Percentiles rank a stretch among this genome's conserved stretches.
Evolutionary conservation across 2,888 invertebrate species (phyloP).

Genomic region (Xylota segnis): DNA sequence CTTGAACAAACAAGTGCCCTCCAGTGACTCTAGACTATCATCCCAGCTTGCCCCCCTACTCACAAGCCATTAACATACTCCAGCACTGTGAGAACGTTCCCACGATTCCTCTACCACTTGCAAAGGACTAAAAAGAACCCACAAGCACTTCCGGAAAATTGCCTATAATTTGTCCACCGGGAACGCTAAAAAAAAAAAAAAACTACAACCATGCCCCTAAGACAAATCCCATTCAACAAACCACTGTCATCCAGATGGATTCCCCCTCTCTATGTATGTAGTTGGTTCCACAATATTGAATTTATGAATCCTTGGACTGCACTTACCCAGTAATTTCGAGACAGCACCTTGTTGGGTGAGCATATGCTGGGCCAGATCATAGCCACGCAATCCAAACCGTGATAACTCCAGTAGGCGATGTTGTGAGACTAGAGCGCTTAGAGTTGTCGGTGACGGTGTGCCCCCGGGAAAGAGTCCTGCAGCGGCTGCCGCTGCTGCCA

Average conservation of each 20-base stretch:
- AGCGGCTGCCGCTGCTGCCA: constrained; percentile 82
- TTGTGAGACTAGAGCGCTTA: constrained; percentile 90
- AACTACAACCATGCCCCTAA: constrained; percentile 35
- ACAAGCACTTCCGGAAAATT: constrained; percentile 53
- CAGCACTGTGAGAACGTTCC: constrained; percentile 13
- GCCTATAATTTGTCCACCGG: constrained; percentile 50
- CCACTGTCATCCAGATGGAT: constrained; percentile 15
- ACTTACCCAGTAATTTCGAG: constrained; percentile 95
- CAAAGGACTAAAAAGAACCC: neutral
- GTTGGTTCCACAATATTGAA: constrained; percentile 44
- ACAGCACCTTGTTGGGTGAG: constrained; percentile 96
- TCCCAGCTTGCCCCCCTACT: no score
- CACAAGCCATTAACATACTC: neutral
- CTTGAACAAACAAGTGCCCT: no score
- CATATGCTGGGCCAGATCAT: constrained; percentile 96
- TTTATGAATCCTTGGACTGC: constrained; percentile 64
- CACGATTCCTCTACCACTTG: constrained; percentile 2
- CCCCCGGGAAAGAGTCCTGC: constrained; percentile 82
- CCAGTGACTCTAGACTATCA: no score
- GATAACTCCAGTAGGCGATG: constrained; percentile 93
- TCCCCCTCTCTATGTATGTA: neutral
- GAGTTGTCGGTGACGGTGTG: constrained; percentile 86
- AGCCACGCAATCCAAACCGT: constrained; percentile 92
- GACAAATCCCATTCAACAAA: constrained; percentile 42
- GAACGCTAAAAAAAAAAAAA: constrained; percentile 25